These are phyloP conservation scores for Eremobia ochroleuca DNA, from an alignment of 2,888 invertebrate genomes.

Conservation along the genomic window DNA sequence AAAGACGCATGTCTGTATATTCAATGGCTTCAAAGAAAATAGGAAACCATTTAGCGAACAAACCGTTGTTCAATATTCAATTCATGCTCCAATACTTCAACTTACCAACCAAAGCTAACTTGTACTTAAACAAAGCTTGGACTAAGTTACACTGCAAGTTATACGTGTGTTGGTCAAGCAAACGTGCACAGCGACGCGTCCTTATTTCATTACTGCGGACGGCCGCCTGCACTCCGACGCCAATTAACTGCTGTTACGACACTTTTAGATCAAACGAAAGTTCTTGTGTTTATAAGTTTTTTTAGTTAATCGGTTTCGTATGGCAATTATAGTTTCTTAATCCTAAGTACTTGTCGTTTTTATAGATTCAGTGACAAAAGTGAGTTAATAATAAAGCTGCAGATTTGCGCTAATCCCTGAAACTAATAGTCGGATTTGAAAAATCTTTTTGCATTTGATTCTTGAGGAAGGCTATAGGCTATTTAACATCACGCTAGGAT, in stretches of 20 bases:
- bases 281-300: neutral
- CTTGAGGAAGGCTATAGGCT: no score
- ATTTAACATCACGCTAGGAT: no score
- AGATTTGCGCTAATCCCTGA: no score
- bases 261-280: constrained; percentile 26
- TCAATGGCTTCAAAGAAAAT: neutral
- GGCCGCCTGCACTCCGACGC: constrained; percentile 41
- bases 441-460: no score
- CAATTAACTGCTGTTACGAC: constrained; percentile 45
- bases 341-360: neutral
- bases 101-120: constrained; percentile 38
- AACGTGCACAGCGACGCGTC: constrained; percentile 22
- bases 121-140: constrained; percentile 27
- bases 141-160: constrained; percentile 23
- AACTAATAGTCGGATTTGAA: no score
- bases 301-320: neutral
- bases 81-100: neutral
- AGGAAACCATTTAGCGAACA: neutral
- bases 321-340: neutral
- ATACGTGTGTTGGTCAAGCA: constrained; percentile 23
- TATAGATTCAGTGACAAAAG: neutral
- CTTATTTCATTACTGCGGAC: constrained; percentile 51
- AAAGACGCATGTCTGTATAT: no score
- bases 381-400: no score
- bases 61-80: neutral